phyloP scores from a whole-genome alignment of 2,888 invertebrate genomes.

The Lucinisca nassula region DNA sequence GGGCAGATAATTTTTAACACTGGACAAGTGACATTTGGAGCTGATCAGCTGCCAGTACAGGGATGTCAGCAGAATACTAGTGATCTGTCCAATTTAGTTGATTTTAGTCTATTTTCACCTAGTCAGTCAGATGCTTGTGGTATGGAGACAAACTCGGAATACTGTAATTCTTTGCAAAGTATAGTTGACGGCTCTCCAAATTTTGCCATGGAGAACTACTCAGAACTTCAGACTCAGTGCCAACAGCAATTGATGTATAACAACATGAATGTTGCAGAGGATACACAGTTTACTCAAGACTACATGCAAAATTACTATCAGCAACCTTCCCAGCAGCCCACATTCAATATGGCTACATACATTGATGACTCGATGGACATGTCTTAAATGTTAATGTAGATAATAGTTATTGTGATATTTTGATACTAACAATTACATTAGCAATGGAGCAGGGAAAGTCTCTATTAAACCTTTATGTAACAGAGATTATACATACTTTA shows the following conservation, averaged over 20 bases:
- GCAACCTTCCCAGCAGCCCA: slow-evolving; percentile 19
- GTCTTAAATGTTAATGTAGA: slow-evolving; percentile 35
- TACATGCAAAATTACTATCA: background rate
- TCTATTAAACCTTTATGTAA: too few relatives aligned
- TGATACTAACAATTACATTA: too few relatives aligned
- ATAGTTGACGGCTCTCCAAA: slow-evolving; percentile 11
- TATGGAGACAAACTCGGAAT: slow-evolving; percentile 40
- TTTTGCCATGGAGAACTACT: background rate
- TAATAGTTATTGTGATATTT: background rate
- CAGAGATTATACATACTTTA: too few relatives aligned
- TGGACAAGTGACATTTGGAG: background rate
- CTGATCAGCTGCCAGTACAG: background rate
- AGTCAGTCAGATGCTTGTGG: slow-evolving; percentile 18
- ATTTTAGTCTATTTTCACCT: slow-evolving; percentile 36
- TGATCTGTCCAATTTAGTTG: slow-evolving; percentile 34
- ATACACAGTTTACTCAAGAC: slow-evolving; percentile 5
- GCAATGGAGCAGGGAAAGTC: too few relatives aligned
- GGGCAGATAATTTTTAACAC: background rate
- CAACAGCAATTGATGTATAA: slow-evolving; percentile 18
- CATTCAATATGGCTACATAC: slow-evolving; percentile 38
- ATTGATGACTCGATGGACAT: slow-evolving; percentile 52
- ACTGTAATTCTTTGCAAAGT: slow-evolving; percentile 31
- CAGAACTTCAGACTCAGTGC: background rate
- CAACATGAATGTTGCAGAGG: background rate
- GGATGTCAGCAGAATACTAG: slow-evolving; percentile 9